A percentile compares a stretch with the other conserved stretches of the same genome.
These are phyloP conservation scores for Chloromyia formosa DNA, from an alignment of 2,888 invertebrate genomes.

Conservation along the genomic window DNA sequence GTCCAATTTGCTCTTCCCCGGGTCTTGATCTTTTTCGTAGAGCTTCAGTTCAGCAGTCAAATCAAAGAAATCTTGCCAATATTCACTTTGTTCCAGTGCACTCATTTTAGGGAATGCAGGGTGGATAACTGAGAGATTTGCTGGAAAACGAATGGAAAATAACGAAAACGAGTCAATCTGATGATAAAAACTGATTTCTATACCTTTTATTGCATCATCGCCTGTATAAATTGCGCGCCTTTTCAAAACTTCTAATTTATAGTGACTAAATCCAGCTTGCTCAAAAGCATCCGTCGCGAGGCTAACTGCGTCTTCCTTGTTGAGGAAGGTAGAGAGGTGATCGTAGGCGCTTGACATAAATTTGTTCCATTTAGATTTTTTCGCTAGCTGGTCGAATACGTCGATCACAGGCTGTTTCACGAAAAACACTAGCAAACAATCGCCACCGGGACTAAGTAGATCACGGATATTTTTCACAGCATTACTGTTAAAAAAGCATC, in stretches of 20 bases:
- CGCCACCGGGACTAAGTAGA: slow-evolving; percentile 74
- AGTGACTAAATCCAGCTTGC: slow-evolving; percentile 71
- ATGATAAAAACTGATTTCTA: neutral
- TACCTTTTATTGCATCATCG: slow-evolving; percentile 69
- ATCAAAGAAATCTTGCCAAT: slow-evolving; percentile 69
- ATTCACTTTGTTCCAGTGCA: slow-evolving; percentile 67
- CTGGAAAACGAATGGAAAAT: slow-evolving; percentile 62
- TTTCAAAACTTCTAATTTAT: too few species aligned
- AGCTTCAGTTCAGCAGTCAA: slow-evolving; percentile 65
- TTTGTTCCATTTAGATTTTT: slow-evolving; percentile 68
- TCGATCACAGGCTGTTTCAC: slow-evolving; percentile 76
- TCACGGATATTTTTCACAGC: slow-evolving; percentile 73
- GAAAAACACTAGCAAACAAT: slow-evolving; percentile 74
- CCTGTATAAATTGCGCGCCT: slow-evolving; percentile 69
- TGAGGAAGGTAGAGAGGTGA: slow-evolving; percentile 75
- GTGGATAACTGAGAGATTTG: slow-evolving; percentile 73
- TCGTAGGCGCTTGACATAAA: slow-evolving; percentile 74
- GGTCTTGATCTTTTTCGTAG: slow-evolving; percentile 62
- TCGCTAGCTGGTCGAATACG: slow-evolving; percentile 71
- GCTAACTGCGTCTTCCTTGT: slow-evolving; percentile 69
- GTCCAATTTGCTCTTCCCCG: slow-evolving; percentile 64
- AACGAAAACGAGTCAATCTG: slow-evolving; percentile 39
- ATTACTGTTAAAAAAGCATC: slow-evolving; percentile 65
- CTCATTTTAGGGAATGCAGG: slow-evolving; percentile 75
- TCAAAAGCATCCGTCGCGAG: slow-evolving; percentile 67